A percentile compares a stretch with the other conserved stretches of the same genome.
Conservation (phyloP, 2,797 vertebrate genomes). For the Sebastes taczanowskii region DNA sequence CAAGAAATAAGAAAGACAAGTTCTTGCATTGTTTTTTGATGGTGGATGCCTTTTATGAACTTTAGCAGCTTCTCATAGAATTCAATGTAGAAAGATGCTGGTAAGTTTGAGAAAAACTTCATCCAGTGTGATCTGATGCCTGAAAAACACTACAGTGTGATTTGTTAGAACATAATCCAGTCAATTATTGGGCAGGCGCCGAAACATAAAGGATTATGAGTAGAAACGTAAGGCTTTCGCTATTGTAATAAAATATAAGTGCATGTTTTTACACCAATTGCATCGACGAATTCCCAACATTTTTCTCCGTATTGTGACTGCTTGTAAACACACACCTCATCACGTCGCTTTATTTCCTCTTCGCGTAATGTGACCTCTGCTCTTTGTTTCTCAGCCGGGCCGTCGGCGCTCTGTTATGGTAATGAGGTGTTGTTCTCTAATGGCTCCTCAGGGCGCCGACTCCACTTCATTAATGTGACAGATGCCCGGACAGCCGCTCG, state of each 20-base stretch:
- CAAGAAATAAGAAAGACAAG: not conserved
- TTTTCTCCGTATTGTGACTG: not conserved
- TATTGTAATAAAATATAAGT: not conserved
- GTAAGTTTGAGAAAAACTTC: too few species aligned
- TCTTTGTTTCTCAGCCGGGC: not conserved
- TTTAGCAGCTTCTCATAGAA: not conserved
- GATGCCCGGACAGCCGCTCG: conserved; percentile 31
- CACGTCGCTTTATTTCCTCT: conserved; percentile 11
- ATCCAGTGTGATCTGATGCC: not conserved
- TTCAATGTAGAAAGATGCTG: not conserved
- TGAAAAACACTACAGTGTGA: accelerated
- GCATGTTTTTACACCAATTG: not conserved
- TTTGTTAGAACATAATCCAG: not conserved
- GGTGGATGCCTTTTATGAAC: not conserved
- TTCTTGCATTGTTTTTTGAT: not conserved
- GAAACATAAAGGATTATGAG: not conserved
- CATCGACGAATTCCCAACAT: not conserved
- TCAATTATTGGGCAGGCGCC: not conserved
- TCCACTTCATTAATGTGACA: conserved; percentile 56
- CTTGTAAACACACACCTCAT: conserved; percentile 30
- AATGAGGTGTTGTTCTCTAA: conserved; percentile 44
- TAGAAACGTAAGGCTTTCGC: not conserved
- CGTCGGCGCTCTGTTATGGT: conserved; percentile 30
- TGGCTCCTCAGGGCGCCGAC: conserved; percentile 8
- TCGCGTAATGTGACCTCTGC: conserved; percentile 27